Conservation (phyloP, 1,140 invertebrate species). For the Drosophila bifasciata region DNA sequence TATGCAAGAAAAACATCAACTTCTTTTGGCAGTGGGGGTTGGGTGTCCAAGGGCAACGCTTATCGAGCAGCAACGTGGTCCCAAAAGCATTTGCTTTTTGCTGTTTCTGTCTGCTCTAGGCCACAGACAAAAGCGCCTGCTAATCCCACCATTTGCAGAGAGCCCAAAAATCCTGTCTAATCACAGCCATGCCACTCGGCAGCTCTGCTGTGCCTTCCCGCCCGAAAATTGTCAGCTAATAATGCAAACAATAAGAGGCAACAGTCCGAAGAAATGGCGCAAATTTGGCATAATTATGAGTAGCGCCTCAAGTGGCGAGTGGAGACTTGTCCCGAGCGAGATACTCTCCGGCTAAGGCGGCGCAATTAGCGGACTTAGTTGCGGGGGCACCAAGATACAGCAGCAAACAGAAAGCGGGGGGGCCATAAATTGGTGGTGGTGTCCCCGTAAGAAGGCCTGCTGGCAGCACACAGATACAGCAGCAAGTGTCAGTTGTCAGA, state of each 20-base stretch:
- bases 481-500: constrained; percentile 70
- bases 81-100: constrained; percentile 12
- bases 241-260: constrained; percentile 72
- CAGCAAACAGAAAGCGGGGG: constrained; percentile 9
- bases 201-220: neutral
- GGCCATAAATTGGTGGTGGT: constrained; percentile 59
- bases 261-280: constrained; percentile 47
- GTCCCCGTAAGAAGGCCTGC: constrained; percentile 56
- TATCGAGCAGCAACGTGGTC: constrained; percentile 41
- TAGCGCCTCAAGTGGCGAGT: neutral
- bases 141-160: constrained; percentile 60
- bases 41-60: constrained; percentile 25
- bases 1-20: constrained; percentile 62
- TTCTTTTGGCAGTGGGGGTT: constrained; percentile 27
- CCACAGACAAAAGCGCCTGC: constrained; percentile 63
- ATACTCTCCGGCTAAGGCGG: constrained; percentile 56
- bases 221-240: constrained; percentile 75
- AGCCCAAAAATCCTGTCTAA: constrained; percentile 31
- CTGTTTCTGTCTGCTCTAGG: constrained; percentile 21
- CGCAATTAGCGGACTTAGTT: constrained; percentile 78
- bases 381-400: constrained; percentile 20
- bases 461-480: constrained; percentile 59
- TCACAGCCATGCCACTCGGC: constrained; percentile 46
- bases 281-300: constrained; percentile 67
- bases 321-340: constrained; percentile 5